Conservation (phyloP, 2,797 vertebrate species). For the Acipenser transmontanus region DNA sequence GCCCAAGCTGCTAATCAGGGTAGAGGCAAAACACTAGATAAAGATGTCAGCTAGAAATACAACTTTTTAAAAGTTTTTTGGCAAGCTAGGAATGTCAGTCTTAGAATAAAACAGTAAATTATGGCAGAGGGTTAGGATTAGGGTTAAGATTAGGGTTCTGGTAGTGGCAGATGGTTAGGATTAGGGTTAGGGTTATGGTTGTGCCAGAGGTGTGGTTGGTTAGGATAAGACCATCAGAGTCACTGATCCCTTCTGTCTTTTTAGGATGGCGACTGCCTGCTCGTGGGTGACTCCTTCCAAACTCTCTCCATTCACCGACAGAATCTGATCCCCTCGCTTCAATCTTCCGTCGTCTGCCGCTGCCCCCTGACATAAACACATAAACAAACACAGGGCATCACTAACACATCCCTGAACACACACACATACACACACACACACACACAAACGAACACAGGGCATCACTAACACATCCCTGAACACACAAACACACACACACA, state of each 20-base stretch:
- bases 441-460: no score
- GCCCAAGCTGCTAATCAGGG: no score
- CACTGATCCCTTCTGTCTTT: constrained; percentile 77
- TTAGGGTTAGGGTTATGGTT: neutral
- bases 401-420: constrained; percentile 11
- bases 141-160: no score
- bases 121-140: no score
- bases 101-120: no score
- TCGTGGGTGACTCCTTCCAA: constrained; percentile 83
- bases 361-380: constrained; percentile 64
- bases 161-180: no score
- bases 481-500: no score
- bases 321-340: constrained; percentile 85
- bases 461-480: no score
- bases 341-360: constrained; percentile 77
- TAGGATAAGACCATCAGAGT: constrained; percentile 73
- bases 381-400: neutral
- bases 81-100: no score
- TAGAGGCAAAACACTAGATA: no score
- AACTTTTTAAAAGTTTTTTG: no score
- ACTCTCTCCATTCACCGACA: constrained; percentile 79
- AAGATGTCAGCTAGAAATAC: no score
- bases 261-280: constrained; percentile 81
- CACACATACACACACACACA: neutral
- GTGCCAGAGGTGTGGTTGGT: constrained; percentile 26